Conservation (phyloP, 2,888 invertebrate genomes). For the Mechanitis messenoides region DNA sequence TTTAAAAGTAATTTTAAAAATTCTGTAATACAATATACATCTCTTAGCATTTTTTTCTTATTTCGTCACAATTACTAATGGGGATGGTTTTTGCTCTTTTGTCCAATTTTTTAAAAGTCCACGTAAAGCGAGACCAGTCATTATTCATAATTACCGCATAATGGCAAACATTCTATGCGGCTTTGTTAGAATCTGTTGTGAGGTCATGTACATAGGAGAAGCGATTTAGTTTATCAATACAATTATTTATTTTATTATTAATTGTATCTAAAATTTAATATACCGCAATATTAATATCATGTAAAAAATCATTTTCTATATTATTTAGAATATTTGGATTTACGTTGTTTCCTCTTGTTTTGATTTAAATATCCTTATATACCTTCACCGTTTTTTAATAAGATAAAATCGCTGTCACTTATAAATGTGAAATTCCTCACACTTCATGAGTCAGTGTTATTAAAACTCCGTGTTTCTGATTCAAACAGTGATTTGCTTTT, state of each 20-base stretch:
- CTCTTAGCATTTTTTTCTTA: slow-evolving; percentile 27
- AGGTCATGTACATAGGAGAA: no score
- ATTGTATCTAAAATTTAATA: no score
- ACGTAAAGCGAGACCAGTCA: slow-evolving; percentile 47
- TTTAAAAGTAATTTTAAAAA: no score
- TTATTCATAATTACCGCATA: slow-evolving; percentile 62
- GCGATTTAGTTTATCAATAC: no score
- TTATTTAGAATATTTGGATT: no score
- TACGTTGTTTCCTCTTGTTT: no score
- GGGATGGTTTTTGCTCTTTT: slow-evolving; percentile 46
- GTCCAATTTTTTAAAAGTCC: slow-evolving; percentile 40
- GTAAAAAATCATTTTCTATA: no score
- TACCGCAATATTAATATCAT: no score
- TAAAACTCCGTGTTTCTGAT: slow-evolving; percentile 29
- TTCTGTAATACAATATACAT: background rate
- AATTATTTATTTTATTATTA: no score
- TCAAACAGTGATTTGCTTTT: slow-evolving; percentile 35
- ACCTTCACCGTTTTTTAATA: no score
- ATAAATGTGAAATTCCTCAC: slow-evolving; percentile 11
- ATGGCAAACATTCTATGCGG: slow-evolving; percentile 46
- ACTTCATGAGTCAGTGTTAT: slow-evolving; percentile 23
- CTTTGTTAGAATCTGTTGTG: slow-evolving; percentile 37
- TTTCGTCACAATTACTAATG: slow-evolving; percentile 46
- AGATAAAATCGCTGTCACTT: background rate
- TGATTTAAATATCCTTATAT: no score